Base-by-base conservation (phyloP, 2,888 invertebrate genomes). In the Epirrhoe tristata region DNA sequence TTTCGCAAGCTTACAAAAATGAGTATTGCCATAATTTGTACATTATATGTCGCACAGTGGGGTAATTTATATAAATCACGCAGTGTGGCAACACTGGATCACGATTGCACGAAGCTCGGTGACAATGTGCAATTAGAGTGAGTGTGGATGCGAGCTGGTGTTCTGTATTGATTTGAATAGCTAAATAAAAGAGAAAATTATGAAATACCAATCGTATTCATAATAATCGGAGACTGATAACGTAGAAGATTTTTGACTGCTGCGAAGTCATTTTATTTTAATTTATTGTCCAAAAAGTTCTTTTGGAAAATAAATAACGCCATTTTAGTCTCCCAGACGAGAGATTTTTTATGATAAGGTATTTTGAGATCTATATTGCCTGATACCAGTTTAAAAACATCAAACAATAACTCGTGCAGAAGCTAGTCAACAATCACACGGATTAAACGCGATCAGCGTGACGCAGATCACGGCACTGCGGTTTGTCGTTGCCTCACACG, bases 41-140 rank as follows among this genome's bases (percentile, higher is more conserved):
- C 80, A 79, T 81, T 82, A 84, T 84, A 84, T 84, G 81, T 81
- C 80, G 77, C 82, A 81, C 79, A 81, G 80, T 77, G 74, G 75
- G 76, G 81, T 84, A 85, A 87, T 87, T 87, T 86, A 85, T 85
- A 86, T 87, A 87, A 86, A 86, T 85, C 85, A 84, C 81, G 77
- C 78, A 74, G 79, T 80, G 81, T 84, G 82, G 86, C 87, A 79
- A 81, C 83, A 81, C 74, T 51, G 71, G 74, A 76, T 88, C 90
- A 88, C 89, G 89, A 84, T 77, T 79, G 84, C 90, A 88, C 88
- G 90, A 86, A 52, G 81, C 61, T 77, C 73, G 75, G 79, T 77
- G 81, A 89, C 89, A 89, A 87, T 84, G 83, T 75, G 81, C 87
- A 87, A 89, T 89, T 88, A 88, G 86, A 81, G 81, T 43, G 39